Percentiles rank a stretch among this genome's conserved stretches.
These are phyloP conservation scores for Amphipoea oculea DNA, from an alignment of 2,888 invertebrate genomes.

Conservation along the genomic window DNA sequence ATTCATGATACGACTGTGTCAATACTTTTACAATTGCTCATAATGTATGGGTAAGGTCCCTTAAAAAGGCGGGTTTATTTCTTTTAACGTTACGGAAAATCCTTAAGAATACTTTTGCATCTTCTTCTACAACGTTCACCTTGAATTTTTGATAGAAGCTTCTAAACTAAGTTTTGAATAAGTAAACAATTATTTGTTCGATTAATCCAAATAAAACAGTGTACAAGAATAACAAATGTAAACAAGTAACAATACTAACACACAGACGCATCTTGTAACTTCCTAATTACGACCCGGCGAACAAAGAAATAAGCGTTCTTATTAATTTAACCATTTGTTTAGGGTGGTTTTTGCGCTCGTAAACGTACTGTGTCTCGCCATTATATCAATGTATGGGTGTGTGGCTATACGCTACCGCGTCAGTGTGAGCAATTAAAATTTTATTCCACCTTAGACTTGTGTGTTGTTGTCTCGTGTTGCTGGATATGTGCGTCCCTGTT, in stretches of 20 bases:
- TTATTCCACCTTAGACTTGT: conserved; percentile 89
- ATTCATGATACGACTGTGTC: conserved; percentile 63
- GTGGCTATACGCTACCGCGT: conserved; percentile 74
- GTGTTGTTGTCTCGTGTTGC: conserved; percentile 76
- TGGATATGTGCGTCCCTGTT: conserved; percentile 81
- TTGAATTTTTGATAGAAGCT: neutral
- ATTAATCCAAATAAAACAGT: conserved; percentile 17
- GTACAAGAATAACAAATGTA: conserved; percentile 56
- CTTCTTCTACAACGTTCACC: neutral
- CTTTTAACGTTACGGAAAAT: conserved; percentile 14
- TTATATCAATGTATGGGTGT: conserved; percentile 77
- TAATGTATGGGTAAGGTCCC: conserved; percentile 48
- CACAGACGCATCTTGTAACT: conserved; percentile 70
- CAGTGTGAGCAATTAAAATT: conserved; percentile 90
- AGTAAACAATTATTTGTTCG: neutral
- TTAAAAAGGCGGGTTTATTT: conserved; percentile 31
- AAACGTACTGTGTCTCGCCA: conserved; percentile 83
- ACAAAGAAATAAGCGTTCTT: conserved; percentile 84
- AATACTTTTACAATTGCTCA: conserved; percentile 62
- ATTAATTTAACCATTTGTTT: conserved; percentile 88
- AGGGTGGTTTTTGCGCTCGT: conserved; percentile 87
- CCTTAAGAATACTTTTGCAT: conserved; percentile 5
- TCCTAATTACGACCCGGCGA: conserved; percentile 77
- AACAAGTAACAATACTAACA: conserved; percentile 61
- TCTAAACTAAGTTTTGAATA: neutral